Percentiles rank a stretch among this genome's conserved stretches.
These are phyloP conservation scores for Calyptomena viridis DNA, from an alignment of 2,113 vertebrate species.

Conservation along the genomic window DNA sequence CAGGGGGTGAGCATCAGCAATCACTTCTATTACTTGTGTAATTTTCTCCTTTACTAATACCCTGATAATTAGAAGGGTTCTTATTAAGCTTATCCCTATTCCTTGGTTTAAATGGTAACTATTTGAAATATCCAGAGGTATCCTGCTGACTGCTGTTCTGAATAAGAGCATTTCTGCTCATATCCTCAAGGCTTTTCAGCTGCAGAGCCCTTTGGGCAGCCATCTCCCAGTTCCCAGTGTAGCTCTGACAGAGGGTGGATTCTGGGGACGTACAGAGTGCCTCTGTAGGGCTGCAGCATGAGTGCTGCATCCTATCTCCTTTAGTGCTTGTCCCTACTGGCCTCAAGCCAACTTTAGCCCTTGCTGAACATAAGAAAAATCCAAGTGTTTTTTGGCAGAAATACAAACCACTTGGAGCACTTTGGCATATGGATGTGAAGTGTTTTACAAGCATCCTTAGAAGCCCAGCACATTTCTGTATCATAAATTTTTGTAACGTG, in stretches of 20 bases:
- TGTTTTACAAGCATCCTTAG: conserved; percentile 64
- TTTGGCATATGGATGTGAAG: conserved; percentile 62
- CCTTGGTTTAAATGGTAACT: not conserved
- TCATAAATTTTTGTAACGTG: conserved; percentile 38
- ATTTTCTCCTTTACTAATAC: conserved; percentile 21
- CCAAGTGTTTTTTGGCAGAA: conserved; percentile 63
- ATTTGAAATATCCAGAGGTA: not conserved
- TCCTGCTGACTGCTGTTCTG: not conserved
- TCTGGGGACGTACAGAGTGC: not conserved
- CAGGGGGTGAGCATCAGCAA: not conserved
- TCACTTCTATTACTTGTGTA: not conserved
- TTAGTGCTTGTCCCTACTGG: conserved; percentile 38
- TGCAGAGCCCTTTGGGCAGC: not conserved
- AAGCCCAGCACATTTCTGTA: conserved; percentile 21
- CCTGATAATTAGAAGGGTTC: not conserved
- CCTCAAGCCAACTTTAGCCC: conserved; percentile 37
- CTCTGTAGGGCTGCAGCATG: not conserved
- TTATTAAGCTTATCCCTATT: not conserved
- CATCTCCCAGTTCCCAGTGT: not conserved
- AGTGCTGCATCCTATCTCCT: not conserved
- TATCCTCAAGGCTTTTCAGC: not conserved
- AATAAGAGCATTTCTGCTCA: not conserved
- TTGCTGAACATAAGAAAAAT: conserved; percentile 44
- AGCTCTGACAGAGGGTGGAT: not conserved
- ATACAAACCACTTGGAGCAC: conserved; percentile 59